A percentile compares a stretch with the other conserved stretches of the same genome.
These are phyloP conservation scores for Lepilemur septentrionalis DNA, from an alignment of 2,797 vertebrate species.

Conservation along the genomic window DNA sequence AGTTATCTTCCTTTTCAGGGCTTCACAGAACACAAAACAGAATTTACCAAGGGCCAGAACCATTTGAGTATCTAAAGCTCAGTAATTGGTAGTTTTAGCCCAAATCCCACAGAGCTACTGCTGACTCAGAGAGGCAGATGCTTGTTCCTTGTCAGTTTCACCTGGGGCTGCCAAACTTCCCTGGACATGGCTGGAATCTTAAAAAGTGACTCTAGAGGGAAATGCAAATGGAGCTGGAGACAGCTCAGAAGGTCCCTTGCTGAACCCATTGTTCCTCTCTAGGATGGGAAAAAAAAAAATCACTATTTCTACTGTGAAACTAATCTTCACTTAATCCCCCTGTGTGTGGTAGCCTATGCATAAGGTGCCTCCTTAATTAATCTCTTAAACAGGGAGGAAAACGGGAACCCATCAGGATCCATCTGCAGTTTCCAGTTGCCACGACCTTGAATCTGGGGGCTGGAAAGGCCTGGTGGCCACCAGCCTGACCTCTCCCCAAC, in stretches of 20 bases:
- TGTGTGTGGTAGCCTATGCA: not conserved
- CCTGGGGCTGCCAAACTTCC: constrained; percentile 27
- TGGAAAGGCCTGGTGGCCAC: not conserved
- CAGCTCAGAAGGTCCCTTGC: not conserved
- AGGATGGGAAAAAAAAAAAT: constrained; percentile 55
- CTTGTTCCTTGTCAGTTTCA: constrained; percentile 23
- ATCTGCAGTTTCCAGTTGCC: too few relatives aligned
- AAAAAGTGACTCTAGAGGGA: not conserved
- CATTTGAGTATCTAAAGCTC: constrained; percentile 18
- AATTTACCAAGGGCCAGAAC: not conserved
- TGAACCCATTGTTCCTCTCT: not conserved
- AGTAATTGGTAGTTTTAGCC: constrained; percentile 1
- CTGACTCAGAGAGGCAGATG: not conserved
- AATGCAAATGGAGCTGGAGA: not conserved
- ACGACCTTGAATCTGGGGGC: too few relatives aligned
- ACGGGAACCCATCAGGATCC: not conserved
- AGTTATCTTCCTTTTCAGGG: constrained; percentile 41
- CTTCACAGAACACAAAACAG: not conserved
- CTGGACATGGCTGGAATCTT: not conserved
- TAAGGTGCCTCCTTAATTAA: not conserved
- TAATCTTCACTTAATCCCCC: not conserved
- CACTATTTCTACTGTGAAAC: not conserved
- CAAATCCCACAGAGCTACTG: not conserved
- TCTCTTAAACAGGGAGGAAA: not conserved
- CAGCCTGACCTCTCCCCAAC: too few relatives aligned